Evolutionary conservation across 2,797 vertebrate genomes (phyloP), one percentile per base, ranked within the genome.

Genomic region (Danio kyathit): DNA sequence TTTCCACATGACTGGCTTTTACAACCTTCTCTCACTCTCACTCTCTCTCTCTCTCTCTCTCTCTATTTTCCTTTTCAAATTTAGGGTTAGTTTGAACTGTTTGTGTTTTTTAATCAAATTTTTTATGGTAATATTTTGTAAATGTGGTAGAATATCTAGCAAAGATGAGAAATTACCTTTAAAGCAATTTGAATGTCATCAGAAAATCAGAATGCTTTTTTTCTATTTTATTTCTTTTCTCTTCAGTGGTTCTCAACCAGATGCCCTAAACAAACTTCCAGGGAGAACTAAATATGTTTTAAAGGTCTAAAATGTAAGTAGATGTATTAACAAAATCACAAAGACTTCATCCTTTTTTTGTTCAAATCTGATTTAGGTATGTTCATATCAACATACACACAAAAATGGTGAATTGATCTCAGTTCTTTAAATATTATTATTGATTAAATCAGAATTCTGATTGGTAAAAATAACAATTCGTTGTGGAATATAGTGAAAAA

Each of bases 41-140:
- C 6, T 57, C 5, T 59, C n/a, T n/a, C n/a, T n/a, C n/a, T n/a
- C n/a, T n/a, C n/a, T 43, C 1, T 21, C 2, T 19, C 5, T 14
- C 2, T 29, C 1, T 0, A 5, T 21, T 1, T 41, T 10, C 52
- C 8, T 16, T 21, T 49, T 40, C 0, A 5, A 17, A 13, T 43
- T 40, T 76, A 44, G 40, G 6, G 9, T 44, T 76, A 2, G 41
- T 46, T 10, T 81, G 16, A 52, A 54, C 8, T 44, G 43, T 29
- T 71, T 69, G 40, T 12, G 56, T 71, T 74, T 59, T 65, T 17
- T 75, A 52, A 21, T 46, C 12, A 21, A 12, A 5, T 75, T 75
- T 74, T 54, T 71, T 57, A 21, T 40, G 9, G 70, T 19, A 16
- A 73, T 66, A 40, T 85, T 57, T 65, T 66, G 67, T 71, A 16